Percentiles rank a stretch among this genome's conserved stretches.
Conservation (phyloP, 1,140 invertebrate genomes). For the Parapsyche elsis region DNA sequence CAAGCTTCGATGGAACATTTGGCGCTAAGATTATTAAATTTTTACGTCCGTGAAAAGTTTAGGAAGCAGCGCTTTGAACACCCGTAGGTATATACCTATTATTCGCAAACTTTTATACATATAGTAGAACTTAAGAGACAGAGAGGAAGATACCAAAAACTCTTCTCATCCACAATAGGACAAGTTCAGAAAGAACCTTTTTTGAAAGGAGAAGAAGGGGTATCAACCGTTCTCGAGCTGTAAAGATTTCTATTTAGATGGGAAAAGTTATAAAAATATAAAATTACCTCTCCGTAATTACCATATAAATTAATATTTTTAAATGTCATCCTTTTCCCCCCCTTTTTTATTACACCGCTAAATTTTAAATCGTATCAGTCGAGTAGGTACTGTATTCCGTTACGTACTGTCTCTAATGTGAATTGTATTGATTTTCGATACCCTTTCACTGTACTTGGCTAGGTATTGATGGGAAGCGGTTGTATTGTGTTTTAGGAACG, state of each 20-base stretch:
- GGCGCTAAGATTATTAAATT: background rate
- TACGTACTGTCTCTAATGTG: no score
- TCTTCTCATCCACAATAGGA: slow-evolving; percentile 44
- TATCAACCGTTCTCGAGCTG: slow-evolving; percentile 47
- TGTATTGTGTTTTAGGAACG: background rate
- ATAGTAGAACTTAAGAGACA: slow-evolving; percentile 29
- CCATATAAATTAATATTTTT: slow-evolving; percentile 31
- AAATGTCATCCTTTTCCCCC: no score
- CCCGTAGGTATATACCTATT: background rate
- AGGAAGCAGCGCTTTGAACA: background rate
- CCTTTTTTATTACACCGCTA: no score
- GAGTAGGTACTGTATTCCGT: no score
- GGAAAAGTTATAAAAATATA: slow-evolving; percentile 14
- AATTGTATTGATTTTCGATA: no score
- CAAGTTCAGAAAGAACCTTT: slow-evolving; percentile 51
- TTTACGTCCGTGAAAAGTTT: background rate
- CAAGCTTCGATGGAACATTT: background rate
- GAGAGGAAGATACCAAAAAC: slow-evolving; percentile 33
- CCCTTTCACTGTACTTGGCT: no score
- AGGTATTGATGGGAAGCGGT: background rate
- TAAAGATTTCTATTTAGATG: slow-evolving; percentile 53
- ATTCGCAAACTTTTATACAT: slow-evolving; percentile 38
- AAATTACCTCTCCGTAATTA: slow-evolving; percentile 28
- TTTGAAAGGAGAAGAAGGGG: slow-evolving; percentile 29
- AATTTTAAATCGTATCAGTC: no score